Evolutionary conservation across 2,113 vertebrate species (phyloP).

Genomic region (Arizona elegans): DNA sequence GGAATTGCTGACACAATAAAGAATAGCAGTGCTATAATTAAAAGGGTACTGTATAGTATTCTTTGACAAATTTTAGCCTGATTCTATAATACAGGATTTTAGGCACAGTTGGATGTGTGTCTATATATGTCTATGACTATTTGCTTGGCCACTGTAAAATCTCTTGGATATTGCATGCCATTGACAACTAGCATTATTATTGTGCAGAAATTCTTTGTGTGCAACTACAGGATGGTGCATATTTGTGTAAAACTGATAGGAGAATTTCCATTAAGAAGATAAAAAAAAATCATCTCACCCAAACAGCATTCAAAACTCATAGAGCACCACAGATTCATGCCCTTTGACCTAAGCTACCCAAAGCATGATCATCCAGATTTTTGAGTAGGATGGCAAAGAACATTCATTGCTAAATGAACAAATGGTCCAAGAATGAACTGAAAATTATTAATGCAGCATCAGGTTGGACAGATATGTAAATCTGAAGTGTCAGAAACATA

Average conservation of each 20-base stretch:
- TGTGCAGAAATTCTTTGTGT: not conserved
- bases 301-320: not conserved
- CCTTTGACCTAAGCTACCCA: not conserved
- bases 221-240: not conserved
- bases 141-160: not conserved
- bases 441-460: not conserved
- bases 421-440: not conserved
- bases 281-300: too few species aligned
- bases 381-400: not conserved
- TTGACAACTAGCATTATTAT: not conserved
- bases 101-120: not conserved
- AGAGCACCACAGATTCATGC: not conserved
- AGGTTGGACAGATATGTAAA: not conserved
- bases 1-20: constrained; percentile 56
- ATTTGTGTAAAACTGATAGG: not conserved
- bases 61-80: constrained; percentile 39
- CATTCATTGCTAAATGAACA: not conserved
- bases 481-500: constrained; percentile 17
- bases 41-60: constrained; percentile 20
- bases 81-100: not conserved
- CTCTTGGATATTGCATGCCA: not conserved
- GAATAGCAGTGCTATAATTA: constrained; percentile 49
- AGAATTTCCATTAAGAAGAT: not conserved
- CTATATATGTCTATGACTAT: not conserved
- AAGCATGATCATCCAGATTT: not conserved